Conservation (phyloP, 1,140 invertebrate species). For the Hyphantria cunea region DNA sequence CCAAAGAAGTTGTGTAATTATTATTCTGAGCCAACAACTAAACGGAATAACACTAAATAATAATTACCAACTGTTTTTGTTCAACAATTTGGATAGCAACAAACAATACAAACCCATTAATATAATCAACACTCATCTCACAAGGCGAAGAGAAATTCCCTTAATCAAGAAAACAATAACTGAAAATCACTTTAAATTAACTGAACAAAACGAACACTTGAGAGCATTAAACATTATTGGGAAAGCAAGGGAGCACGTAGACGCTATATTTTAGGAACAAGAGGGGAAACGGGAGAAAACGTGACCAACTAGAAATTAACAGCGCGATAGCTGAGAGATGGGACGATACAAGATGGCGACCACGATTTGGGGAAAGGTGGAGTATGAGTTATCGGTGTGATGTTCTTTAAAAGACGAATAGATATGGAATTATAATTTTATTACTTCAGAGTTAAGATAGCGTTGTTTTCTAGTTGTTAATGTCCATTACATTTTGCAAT, state of each 20-base stretch:
- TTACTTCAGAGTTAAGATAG: no score
- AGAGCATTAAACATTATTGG: slow-evolving; percentile 6
- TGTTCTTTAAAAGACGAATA: no score
- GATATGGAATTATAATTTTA: no score
- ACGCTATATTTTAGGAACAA: slow-evolving; percentile 8
- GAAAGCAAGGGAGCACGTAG: slow-evolving; percentile 1
- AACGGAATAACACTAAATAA: no score
- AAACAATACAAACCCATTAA: no score
- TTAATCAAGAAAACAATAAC: slow-evolving; percentile 9
- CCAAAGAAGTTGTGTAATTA: no score
- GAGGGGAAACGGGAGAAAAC: not conserved
- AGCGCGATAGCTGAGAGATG: slow-evolving; percentile 8
- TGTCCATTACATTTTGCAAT: no score
- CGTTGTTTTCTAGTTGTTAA: no score
- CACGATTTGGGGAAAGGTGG: no score
- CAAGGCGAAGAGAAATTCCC: not conserved
- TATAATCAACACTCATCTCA: not conserved
- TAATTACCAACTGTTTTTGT: not conserved
- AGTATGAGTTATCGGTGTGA: no score
- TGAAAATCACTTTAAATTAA: slow-evolving; percentile 5
- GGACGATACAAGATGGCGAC: no score
- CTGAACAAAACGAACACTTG: slow-evolving; percentile 1
- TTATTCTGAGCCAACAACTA: no score
- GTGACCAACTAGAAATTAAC: slow-evolving; percentile 11
- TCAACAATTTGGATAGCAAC: not conserved